Base-by-base conservation (phyloP, 2,888 invertebrate species). In the Pristionchus maxplancki region DNA sequence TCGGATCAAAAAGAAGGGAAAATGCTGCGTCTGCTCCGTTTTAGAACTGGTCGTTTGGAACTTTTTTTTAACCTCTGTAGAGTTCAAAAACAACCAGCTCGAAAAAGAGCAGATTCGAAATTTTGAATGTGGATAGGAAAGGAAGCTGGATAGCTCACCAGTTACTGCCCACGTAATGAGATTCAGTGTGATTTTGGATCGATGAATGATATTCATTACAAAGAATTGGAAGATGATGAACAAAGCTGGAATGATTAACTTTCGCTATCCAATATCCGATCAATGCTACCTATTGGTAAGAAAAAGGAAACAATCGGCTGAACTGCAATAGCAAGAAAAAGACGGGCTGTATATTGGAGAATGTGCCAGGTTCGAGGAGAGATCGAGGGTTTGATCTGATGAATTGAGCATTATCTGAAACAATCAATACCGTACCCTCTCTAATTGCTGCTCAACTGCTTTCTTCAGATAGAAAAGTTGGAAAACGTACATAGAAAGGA, bases 171-270 rank as follows among this genome's bases (percentile, higher is more conserved):
- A 71, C 20, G 71, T 71, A 31, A 71, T 71, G 8, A 71, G 24
- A 20, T 71, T 71, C 1, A 71, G 37, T 37, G 37, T 71, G 15
- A 71, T 34, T 24, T 20, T 24, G 11, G 71, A 71, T 71, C 71
- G 37, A 3, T 13, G 37, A 37, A 71, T 40, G 5, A 37, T 40
- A 20, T 71, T 17, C 5, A 40, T 71, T 17, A 17, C n/a, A 20
- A 40, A 13, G 28, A 71, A 71, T 71, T 71, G 71, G n/a, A 71
- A 71, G 17, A 71, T n/a, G 13, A 71, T 71, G 40, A n/a, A 71
- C 37, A 20, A 15, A 24, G 20, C 71, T 71, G 71, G 37, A 24
- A 5, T 6, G 20, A 28, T 6, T 4, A 64, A 64, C n/a, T 31
- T 28, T 64, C 17, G 15, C 8, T 58, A 24, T 58, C 9, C 15